Evolutionary conservation across 2,113 vertebrate genomes (phyloP), one percentile per base, ranked within the genome.

Genomic region (Pseudorectes ferrugineus): DNA sequence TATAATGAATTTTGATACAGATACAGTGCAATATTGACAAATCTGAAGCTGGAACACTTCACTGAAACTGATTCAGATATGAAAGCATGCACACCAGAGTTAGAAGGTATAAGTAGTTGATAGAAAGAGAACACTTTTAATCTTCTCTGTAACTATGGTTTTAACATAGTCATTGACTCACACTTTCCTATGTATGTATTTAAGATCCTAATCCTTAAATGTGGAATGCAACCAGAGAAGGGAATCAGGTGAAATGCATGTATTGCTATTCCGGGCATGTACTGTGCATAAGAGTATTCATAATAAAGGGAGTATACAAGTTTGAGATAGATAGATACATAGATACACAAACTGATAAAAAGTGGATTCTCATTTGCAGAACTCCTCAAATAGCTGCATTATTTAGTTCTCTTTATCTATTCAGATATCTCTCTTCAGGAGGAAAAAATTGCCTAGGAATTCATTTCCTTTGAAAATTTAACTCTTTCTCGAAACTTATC

Each of bases 301-400:
- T 68, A 66, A 85, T 65, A 93, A 89, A 82, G 78, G 48, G 42
- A 85, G 71, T 85, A 52, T 29, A 88, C 62, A 88, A 76, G 67
- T 48, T 68, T 68, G 33, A 16, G 71, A 90, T 87, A 66, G 42
- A 65, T 29, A 90, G 65, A 96, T 94, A 63, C 57, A 92, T 75
- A 96, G 88, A 92, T 96, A 85, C 14, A 95, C 36, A 72, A 67
- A 70, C 23, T 84, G 95, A 92, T 94, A 96, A 90, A 88, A 91
- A 66, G 54, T 57, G 21, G 25, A 62, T 96, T 90, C 59, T 58
- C 58, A n/a, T 88, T 90, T 88, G 62, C 85, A 88, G 74, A 90
- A 42, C 49, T 87, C 38, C 65, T 91, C 42, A 79, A 33, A 88
- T 52, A 52, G 35, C 4, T 68, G 18, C 31, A 68, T 61, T 83